Base-by-base conservation (phyloP, 2,888 invertebrate species). In the Tupiocoris notatus region DNA sequence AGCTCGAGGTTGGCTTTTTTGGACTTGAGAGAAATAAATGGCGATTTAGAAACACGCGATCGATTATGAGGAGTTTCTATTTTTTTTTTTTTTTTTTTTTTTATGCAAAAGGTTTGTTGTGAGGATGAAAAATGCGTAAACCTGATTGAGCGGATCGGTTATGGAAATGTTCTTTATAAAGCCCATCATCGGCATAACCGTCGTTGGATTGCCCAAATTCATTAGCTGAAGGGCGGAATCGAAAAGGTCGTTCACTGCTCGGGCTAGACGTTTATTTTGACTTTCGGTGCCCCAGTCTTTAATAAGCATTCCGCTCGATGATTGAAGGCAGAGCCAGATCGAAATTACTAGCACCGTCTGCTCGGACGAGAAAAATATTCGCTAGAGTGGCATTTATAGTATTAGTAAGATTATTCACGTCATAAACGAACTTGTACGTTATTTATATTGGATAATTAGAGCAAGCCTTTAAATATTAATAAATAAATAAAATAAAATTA, bases 251-350 rank as follows among this genome's bases (percentile, higher is more conserved):
- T 65, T 75, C 9, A 74, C 76, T 24, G 76, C 74, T 54, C 66
- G 78, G 12, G 73, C 62, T 3, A 79, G 57, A 9, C 79, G 62
- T n/a, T 78, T 78, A 21, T 77, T 76, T 18, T 79, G 75, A 61
- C 74, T 77, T 16, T 56, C 76, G 1, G 76, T 77, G 1, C 79
- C 79, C 79, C 79, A 79, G 57, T 77, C 77, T 24, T 77, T 75
- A n/a, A 79, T 64, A n/a, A 68, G 64, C 76, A 79, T 77, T 22
- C 70, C 59, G 39, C 65, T 65, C 9, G 65, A 24, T 1, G 3
- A 24, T 24, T 65, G 65, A 9, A 65, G 17, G 17, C 9, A n/a
- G 0, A 65, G 25, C 25, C 21, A 65, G 25, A 24, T 12, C 12
- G 20, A 65, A 18, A 65, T 24, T 17, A 64, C 9, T 24, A 22